These are phyloP conservation scores for Phallusia fumigata DNA, from an alignment of 23 tunicate species.

Conservation along the genomic window DNA sequence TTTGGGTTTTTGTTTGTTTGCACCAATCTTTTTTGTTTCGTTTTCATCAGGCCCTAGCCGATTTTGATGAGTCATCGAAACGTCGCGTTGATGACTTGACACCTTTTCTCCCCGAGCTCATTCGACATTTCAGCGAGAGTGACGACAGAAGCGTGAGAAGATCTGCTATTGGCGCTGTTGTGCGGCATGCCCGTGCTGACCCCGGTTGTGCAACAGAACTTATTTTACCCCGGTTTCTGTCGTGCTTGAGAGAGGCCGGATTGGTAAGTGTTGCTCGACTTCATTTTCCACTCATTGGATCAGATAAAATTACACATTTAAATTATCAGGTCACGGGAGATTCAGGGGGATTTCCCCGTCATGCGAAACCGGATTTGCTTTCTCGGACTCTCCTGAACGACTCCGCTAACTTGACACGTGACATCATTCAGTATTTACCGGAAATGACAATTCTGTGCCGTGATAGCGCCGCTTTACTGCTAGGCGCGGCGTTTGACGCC, in stretches of 20 bases:
- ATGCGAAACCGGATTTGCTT: background rate
- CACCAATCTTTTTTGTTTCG: no score
- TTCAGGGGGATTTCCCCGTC: background rate
- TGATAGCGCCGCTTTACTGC: conserved; percentile 49
- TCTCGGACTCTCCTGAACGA: conserved; percentile 17
- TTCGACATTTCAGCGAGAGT: conserved; percentile 34
- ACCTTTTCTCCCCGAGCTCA: conserved; percentile 51
- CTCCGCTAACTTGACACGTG: conserved; percentile 26
- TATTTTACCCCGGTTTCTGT: conserved; percentile 37
- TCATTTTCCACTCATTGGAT: background rate
- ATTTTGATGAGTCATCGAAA: conserved; percentile 70
- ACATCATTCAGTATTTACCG: conserved; percentile 53
- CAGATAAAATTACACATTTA: background rate
- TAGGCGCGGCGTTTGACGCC: conserved; percentile 66
- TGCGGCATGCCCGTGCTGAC: conserved; percentile 47
- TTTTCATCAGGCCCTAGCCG: conserved; percentile 44
- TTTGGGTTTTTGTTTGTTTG: no score
- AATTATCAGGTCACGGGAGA: background rate
- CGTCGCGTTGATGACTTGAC: conserved; percentile 50
- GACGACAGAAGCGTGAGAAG: conserved; percentile 46
- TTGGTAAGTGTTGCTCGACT: background rate
- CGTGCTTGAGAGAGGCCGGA: conserved; percentile 27
- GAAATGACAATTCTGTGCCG: conserved; percentile 66
- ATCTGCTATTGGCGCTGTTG: conserved; percentile 57
- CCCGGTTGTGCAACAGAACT: conserved; percentile 24